Evolutionary conservation across 53 echinoderm and acorn worm genomes (phyloP).

Genomic region (Hippasteria phrygiana): DNA sequence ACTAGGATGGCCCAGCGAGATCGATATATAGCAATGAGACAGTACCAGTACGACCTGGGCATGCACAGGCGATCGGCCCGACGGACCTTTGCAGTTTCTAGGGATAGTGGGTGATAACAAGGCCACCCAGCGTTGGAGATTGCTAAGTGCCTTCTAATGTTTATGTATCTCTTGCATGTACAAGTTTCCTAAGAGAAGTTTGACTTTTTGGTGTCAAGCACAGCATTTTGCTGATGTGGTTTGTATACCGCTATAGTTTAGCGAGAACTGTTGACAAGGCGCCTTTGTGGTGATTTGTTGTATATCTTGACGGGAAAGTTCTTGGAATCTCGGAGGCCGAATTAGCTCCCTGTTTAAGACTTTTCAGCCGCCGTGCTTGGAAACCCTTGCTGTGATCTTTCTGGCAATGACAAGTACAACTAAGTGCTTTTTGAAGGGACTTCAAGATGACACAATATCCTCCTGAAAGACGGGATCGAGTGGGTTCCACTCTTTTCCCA

Average conservation of each 20-base stretch:
- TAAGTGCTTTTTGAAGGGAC: conserved; percentile 21
- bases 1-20: too few species aligned
- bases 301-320: background rate
- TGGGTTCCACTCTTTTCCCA: background rate
- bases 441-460: background rate
- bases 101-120: too few species aligned
- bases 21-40: too few species aligned
- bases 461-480: background rate
- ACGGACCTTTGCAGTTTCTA: too few species aligned
- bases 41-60: too few species aligned
- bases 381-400: background rate
- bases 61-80: too few species aligned
- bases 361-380: conserved; percentile 2
- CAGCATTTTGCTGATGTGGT: background rate
- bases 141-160: too few species aligned
- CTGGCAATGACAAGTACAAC: background rate
- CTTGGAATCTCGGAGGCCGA: background rate
- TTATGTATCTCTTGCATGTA: too few species aligned
- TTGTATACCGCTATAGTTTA: background rate
- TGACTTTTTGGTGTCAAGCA: background rate
- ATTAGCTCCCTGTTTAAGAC: background rate
- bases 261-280: background rate
- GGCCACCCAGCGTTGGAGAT: too few species aligned
- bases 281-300: background rate
- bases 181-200: too few species aligned